Percentiles rank a stretch among this genome's conserved stretches.
phyloP scores from a whole-genome alignment of 2,888 invertebrate genomes.

The Morinoia aosen region DNA sequence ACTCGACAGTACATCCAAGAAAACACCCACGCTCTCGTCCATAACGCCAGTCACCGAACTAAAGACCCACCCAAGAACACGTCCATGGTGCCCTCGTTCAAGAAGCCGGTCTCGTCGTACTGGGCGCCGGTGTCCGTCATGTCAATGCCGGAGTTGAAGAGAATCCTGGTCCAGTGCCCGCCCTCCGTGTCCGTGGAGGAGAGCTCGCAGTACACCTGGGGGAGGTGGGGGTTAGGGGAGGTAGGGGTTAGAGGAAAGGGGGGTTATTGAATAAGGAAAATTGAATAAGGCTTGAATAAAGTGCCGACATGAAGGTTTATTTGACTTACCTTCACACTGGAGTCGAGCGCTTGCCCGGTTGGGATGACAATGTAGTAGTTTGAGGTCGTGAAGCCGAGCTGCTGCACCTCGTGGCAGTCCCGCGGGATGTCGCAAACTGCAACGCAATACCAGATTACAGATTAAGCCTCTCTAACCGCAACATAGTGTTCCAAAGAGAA shows the following conservation, averaged over 20 bases:
- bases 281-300: no score
- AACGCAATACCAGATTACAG: neutral
- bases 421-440: slow-evolving; percentile 25
- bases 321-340: slow-evolving; percentile 15
- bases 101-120: neutral
- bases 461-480: no score
- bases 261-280: no score
- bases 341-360: neutral
- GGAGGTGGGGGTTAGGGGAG: neutral
- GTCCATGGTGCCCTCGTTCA: neutral
- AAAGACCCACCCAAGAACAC: neutral
- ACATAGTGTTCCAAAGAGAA: no score
- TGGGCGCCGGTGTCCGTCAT: neutral
- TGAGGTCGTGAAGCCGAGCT: slow-evolving; percentile 38
- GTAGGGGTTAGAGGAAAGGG: neutral
- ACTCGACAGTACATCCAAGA: no score
- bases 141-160: neutral
- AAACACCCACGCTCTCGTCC: no score
- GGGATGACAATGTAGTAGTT: slow-evolving; percentile 33
- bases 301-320: no score
- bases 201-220: slow-evolving; percentile 45
- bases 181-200: neutral
- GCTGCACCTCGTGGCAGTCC: slow-evolving; percentile 39
- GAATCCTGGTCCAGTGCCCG: slow-evolving; percentile 10
- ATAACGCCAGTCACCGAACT: no score